These are phyloP conservation scores for Conus canariensis DNA, from an alignment of 2,888 invertebrate genomes.

Conservation along the genomic window DNA sequence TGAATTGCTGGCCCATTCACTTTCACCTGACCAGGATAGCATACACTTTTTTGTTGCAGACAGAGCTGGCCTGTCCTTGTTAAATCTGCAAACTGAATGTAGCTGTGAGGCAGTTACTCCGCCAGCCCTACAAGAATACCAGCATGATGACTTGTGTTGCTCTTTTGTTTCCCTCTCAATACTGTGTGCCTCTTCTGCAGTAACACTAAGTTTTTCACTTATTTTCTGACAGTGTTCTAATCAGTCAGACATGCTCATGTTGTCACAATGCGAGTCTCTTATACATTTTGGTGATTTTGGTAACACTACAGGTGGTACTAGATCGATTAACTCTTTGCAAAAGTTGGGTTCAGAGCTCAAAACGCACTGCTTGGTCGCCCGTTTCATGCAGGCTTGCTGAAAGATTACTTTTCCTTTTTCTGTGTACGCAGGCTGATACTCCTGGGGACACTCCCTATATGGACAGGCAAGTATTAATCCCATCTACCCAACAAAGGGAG, in stretches of 20 bases:
- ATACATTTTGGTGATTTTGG: background rate
- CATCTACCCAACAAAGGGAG: no score
- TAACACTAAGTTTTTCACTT: no score
- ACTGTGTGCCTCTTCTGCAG: background rate
- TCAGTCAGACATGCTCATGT: no score
- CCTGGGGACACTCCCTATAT: no score
- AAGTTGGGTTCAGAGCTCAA: background rate
- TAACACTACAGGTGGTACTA: background rate
- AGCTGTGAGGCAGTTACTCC: no score
- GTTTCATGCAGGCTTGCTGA: background rate
- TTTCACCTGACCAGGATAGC: background rate
- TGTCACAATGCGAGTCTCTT: background rate
- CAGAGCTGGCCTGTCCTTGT: background rate
- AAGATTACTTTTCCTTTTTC: background rate
- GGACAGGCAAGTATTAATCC: no score
- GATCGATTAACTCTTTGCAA: background rate
- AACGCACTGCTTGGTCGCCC: background rate
- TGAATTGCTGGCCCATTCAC: background rate
- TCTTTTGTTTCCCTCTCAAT: background rate
- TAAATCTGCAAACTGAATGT: background rate
- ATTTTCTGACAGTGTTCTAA: background rate
- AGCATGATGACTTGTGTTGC: background rate
- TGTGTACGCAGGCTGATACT: no score
- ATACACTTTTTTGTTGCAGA: background rate
- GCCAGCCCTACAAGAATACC: background rate